Conservation (phyloP, 2,888 invertebrate species). For the Apamea monoglypha region DNA sequence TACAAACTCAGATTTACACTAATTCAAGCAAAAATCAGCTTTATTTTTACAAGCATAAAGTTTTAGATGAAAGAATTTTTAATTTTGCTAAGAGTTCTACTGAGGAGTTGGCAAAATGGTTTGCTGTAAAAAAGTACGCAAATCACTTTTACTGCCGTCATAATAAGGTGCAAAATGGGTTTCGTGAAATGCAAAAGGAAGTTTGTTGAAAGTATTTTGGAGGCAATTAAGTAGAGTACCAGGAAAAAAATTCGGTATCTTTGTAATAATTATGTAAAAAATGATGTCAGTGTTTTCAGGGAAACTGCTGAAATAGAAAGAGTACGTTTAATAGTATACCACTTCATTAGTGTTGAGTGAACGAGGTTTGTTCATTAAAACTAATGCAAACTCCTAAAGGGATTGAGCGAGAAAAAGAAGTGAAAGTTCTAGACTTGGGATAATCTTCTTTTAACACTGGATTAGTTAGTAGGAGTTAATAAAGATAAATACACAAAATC, state of each 20-base stretch:
- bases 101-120: conserved; percentile 44
- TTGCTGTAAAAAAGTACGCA: conserved; percentile 19
- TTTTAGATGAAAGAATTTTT: conserved; percentile 12
- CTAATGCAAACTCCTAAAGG: conserved; percentile 27
- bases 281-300: conserved; percentile 60
- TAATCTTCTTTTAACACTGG: background rate
- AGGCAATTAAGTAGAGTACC: conserved; percentile 65
- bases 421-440: background rate
- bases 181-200: conserved; percentile 11
- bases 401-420: background rate
- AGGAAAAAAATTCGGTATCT: conserved; percentile 61
- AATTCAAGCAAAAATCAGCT: conserved; percentile 34
- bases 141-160: conserved; percentile 40
- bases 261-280: conserved; percentile 66
- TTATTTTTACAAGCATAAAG: conserved; percentile 42
- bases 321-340: conserved; percentile 39
- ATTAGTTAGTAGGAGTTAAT: background rate
- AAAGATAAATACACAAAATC: background rate
- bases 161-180: conserved; percentile 50
- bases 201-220: conserved; percentile 56
- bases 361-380: conserved; percentile 47
- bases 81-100: conserved; percentile 48
- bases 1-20: conserved; percentile 8
- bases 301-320: conserved; percentile 42
- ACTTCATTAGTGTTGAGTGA: conserved; percentile 53